Base-by-base conservation (phyloP, 92 coral and sea anemone genomes). In the Porites rus region DNA sequence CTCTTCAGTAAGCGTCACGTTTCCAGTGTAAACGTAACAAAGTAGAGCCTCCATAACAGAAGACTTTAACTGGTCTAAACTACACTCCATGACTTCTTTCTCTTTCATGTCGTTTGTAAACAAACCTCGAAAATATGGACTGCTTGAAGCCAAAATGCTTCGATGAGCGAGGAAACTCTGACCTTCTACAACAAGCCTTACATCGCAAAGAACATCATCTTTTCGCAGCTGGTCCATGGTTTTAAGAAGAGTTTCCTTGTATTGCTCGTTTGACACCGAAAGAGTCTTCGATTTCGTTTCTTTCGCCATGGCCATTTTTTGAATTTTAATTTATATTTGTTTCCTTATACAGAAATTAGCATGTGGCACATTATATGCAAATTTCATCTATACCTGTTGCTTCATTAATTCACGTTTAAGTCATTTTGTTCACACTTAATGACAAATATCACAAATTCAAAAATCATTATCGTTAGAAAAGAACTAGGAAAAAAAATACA, bases 41-140 rank as follows among this genome's bases (percentile, higher is more conserved):
- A 95, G 77, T 4, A 95, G 92, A 8, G 87, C 74, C 19, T 95
- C 93, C 92, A 95, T 83, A 16, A 92, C 93, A 2, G 83, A 65
- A 7, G 94, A 81, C 59, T 84, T 83, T 16, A 95, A 83, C 52
- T 90, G 84, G 65, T 92, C 91, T 31, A 95, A 80, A 17, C 75
- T 84, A 58, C 94, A 78, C 82, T 95, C 96, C 31, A 75, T 90
- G 64, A 89, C 54, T 20, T 67, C 80, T 66, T 90, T 91, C 53
- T 95, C 97, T 79, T 86, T 92, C 97, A 93, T 95, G 74, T 90
- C 94, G 80, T 93, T 69, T 9, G 91, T 95, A 52, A 95, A 92
- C 14, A 92, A 78, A 19, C 96, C 90, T 20, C 96, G 95, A 65
- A 95, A 95, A 80, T 91, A 95, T 61, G 89, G 93, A 51, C 98